These are phyloP conservation scores for Hermetia illucens DNA, from an alignment of 1,140 invertebrate species.

Conservation along the genomic window DNA sequence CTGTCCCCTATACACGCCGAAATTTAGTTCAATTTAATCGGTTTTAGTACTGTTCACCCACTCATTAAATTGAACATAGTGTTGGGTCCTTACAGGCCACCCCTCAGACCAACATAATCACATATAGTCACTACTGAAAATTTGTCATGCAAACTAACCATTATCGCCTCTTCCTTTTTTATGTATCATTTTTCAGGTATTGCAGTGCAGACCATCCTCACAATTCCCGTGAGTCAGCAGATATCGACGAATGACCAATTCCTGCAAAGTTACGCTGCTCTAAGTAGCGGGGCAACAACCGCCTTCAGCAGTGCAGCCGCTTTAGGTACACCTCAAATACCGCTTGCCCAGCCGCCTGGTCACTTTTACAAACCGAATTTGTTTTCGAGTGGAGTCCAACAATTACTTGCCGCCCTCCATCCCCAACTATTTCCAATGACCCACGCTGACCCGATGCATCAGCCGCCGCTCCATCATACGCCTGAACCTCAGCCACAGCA, in stretches of 20 bases:
- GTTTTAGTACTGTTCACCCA: too few species aligned
- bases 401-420: constrained; percentile 24
- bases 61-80: too few species aligned
- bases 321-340: constrained; percentile 16
- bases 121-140: too few species aligned
- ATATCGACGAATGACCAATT: constrained; percentile 50
- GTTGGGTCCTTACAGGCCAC: too few species aligned
- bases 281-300: constrained; percentile 10
- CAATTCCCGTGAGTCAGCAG: constrained; percentile 76
- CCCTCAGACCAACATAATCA: too few species aligned
- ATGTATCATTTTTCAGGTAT: constrained; percentile 47
- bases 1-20: too few species aligned
- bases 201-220: constrained; percentile 84
- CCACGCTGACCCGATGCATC: constrained; percentile 10
- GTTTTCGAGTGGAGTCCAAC: constrained; percentile 27
- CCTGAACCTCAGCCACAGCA: too few species aligned
- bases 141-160: too few species aligned
- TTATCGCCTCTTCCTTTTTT: too few species aligned
- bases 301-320: constrained; percentile 16
- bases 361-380: constrained; percentile 29
- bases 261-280: constrained; percentile 26
- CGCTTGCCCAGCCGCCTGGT: constrained; percentile 21
- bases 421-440: constrained; percentile 18
- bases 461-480: constrained; percentile 23
- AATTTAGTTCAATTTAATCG: too few species aligned